Base-by-base conservation (phyloP, 2,888 invertebrate genomes). In the Nomada ferruginata region DNA sequence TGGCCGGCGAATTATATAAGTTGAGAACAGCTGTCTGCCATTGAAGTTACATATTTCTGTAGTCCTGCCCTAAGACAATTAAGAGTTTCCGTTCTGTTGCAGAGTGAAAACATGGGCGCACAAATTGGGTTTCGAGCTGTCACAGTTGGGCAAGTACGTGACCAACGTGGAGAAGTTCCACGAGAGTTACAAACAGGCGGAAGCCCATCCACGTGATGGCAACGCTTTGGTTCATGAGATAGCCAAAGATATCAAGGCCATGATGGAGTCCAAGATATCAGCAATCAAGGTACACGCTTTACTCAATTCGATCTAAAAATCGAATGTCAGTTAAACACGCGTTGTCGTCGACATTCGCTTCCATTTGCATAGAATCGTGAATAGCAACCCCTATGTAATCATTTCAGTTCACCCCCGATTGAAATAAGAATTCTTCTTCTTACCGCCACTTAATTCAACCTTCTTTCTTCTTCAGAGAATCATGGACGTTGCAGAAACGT, bases 191-290 rank as follows among this genome's bases (percentile, higher is more conserved):
- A 97, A 97, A 93, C 96, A 96, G 52, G 97, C 97, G 20, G 96
- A 96, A 92, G 96, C 98, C 66, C 96, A 96, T 87, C 95, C 96
- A 57, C 95, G 97, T 91, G 97, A 97, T 93, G 97, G 98, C 7
- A 95, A 95, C 88, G 95, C 96, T 90, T 94, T 98, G 91, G 96
- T 98, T 47, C 96, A 96, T 89, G 97, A 97, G 84, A 97, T 98
- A 95, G 96, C 97, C 13, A 96, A 96, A 86, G 97, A 97, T 89
- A 97, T 98, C 79, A 96, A 97, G 91, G 96, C 96, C 72, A 98
- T 98, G 97, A 97, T 98, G 96, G 97, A 97, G 85, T 95, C 97
- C 59, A 98, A 98, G 95, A 97, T 97, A 83, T 97, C 97, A 87
- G 98, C 98, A 13, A 97, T 98, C 47, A 96, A 96, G 94, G 97